Evolutionary conservation across 2,888 invertebrate species (phyloP).

Genomic region (Drosophila pseudotalamancana): DNA sequence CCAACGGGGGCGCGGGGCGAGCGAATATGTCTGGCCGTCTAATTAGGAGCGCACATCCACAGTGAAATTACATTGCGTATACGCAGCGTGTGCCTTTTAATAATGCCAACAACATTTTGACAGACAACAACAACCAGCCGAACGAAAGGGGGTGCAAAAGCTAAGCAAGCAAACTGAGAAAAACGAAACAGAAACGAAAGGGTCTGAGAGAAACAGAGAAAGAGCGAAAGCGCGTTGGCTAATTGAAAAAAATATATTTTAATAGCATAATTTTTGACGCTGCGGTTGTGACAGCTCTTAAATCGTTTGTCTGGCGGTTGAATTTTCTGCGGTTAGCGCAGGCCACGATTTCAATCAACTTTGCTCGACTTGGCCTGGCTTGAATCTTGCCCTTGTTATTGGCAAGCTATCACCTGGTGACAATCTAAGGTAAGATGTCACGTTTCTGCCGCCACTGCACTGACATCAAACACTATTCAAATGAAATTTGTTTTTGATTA

Average conservation of each 20-base stretch:
- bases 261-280: conserved; percentile 65
- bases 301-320: conserved; percentile 17
- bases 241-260: conserved; percentile 68
- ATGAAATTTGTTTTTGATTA: conserved; percentile 66
- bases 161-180: neutral
- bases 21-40: conserved; percentile 60
- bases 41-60: conserved; percentile 56
- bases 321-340: conserved; percentile 18
- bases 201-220: neutral
- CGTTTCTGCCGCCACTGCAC: conserved; percentile 17
- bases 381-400: conserved; percentile 18
- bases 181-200: neutral
- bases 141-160: neutral
- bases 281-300: conserved; percentile 27
- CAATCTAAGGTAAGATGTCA: conserved; percentile 40
- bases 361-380: neutral
- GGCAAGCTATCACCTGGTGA: conserved; percentile 37
- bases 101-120: conserved; percentile 54
- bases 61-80: conserved; percentile 50
- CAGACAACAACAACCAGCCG: conserved; percentile 29
- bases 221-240: conserved; percentile 29
- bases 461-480: conserved; percentile 68
- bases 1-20: neutral
- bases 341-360: too few species aligned
- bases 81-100: conserved; percentile 54